A percentile compares a stretch with the other conserved stretches of the same genome.
Evolutionary conservation across 2,797 vertebrate genomes (phyloP).

Genomic region (Chloroceryle inda): DNA sequence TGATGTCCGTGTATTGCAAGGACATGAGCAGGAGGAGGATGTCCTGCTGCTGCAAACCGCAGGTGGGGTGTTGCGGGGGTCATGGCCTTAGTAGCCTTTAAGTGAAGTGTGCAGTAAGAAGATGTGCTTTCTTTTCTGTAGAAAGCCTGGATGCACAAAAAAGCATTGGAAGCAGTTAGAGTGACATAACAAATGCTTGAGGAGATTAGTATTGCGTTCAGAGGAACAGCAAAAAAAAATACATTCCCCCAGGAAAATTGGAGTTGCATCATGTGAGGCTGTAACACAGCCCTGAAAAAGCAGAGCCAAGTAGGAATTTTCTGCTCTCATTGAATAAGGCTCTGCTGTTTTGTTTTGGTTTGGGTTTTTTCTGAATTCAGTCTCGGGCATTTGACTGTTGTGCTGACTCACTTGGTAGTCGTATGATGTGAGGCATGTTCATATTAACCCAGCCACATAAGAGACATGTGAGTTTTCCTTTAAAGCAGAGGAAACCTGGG

Average conservation of each 20-base stretch:
- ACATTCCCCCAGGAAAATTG: neutral
- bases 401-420: conserved; percentile 25
- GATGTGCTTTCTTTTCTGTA: conserved; percentile 5
- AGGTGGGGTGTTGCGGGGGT: conserved; percentile 33
- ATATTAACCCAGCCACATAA: neutral
- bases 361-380: neutral
- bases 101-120: neutral
- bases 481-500: neutral
- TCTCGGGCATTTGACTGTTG: neutral
- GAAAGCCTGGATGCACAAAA: neutral
- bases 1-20: conserved; percentile 27
- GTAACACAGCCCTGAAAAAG: conserved; percentile 29
- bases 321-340: neutral
- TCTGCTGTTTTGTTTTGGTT: neutral
- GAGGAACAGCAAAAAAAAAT: neutral
- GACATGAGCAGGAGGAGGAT: conserved; percentile 37
- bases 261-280: neutral
- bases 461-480: neutral
- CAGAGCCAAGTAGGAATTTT: conserved; percentile 45
- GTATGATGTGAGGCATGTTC: neutral
- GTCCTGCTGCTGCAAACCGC: conserved; percentile 50
- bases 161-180: neutral
- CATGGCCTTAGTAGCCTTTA: conserved; percentile 38
- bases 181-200: neutral
- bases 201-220: neutral